Evolutionary conservation across 2,113 vertebrate genomes (phyloP).

Genomic region (Ictidomys tridecemlineatus): DNA sequence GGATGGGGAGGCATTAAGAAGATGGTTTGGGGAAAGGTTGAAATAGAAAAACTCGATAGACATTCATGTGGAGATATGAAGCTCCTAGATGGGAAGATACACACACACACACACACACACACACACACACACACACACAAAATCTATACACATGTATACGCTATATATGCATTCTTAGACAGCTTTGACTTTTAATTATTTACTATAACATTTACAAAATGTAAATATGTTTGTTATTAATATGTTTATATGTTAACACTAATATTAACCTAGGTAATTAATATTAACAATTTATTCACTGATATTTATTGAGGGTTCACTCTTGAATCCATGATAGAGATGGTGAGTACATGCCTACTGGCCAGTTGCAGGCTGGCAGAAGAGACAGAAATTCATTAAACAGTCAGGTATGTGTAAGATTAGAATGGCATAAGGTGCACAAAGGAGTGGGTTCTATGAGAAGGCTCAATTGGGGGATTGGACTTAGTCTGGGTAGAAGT

Average conservation of each 20-base stretch:
- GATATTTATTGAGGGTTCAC: neutral
- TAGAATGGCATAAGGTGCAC: neutral
- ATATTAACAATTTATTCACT: neutral
- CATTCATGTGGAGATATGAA: neutral
- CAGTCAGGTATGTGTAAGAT: neutral
- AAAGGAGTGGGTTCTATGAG: neutral
- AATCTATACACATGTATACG: too few species aligned
- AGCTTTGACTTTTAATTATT: neutral
- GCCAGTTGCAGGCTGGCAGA: neutral
- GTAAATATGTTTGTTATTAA: neutral
- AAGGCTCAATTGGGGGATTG: neutral
- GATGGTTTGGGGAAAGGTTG: neutral
- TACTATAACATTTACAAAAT: neutral
- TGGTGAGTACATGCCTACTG: neutral
- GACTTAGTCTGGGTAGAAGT: neutral
- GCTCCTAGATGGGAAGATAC: neutral
- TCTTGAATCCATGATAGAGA: neutral
- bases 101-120: too few species aligned
- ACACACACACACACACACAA: too few species aligned
- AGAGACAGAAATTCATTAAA: neutral
- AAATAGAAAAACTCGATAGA: neutral
- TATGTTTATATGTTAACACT: neutral
- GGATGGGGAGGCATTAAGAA: neutral
- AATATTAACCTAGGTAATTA: conserved; percentile 11
- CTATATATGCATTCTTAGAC: neutral